Base-by-base conservation (phyloP, 2,888 invertebrate genomes). In the Cataglyphis livida region DNA sequence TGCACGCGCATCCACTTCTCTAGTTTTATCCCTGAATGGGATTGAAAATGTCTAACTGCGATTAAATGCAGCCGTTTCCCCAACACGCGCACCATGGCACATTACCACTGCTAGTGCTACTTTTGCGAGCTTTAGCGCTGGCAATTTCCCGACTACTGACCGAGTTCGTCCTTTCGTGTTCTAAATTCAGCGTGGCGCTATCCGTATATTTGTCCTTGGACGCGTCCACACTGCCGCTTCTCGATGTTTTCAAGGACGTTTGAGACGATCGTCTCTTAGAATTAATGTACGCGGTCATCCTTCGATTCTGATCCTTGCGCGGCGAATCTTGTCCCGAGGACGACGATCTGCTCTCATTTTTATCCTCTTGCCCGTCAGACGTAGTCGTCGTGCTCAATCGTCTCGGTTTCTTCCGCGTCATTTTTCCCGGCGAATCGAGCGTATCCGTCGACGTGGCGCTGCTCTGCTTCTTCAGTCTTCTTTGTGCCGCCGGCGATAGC, bases 11-110 rank as follows among this genome's bases (percentile, higher is more conserved):
- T n/a, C 32, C 21, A 12, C 6, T 21, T 76, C 28, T 21, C 15
- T 28, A 66, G 15, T 70, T 70, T 32, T 12, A 41, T 78, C 7
- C 21, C 38, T 59, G 21, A 66, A 32, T 59, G n/a, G 10, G 48
- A 65, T 48, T 44, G 15, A 65, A 76, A 65, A 76, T 64, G 65
- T 48, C 15, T 35, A 82, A 44, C 32, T 9, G 32, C 9, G n/a
- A 65, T 91, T 95, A 97, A 74, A 97, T 95, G 93, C 98, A 98
- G 0, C 97, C 97, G 87, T 97, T 97, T 0, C 98, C 97, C 97
- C 97, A 98, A 89, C 98, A 98, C 0, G 97, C 97, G 91, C 97
- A 98, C 97, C 98, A 98, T 0, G 97, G 98, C 88, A 98, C 96
- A 90, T 96, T 97, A 15, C 96, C 96, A 0, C 97, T 97, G 62